Evolutionary conservation across 2,797 vertebrate genomes (phyloP).

Genomic region (Dendrocincla tyrannina): DNA sequence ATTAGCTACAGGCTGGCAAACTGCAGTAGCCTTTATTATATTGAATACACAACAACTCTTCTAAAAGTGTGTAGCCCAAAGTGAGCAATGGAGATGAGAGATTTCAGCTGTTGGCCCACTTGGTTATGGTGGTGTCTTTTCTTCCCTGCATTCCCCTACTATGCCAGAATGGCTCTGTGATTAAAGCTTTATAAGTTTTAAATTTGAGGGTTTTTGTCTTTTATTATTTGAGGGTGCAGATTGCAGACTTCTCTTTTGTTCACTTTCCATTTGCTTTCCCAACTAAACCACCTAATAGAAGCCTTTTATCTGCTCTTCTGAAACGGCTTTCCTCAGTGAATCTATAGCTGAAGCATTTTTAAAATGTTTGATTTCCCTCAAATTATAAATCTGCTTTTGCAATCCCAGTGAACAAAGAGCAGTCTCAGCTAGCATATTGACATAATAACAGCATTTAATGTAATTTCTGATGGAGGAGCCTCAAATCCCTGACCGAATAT

Average conservation of each 20-base stretch:
- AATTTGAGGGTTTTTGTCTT: neutral
- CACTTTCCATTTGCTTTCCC: neutral
- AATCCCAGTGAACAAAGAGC: neutral
- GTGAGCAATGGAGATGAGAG: neutral
- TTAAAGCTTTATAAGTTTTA: neutral
- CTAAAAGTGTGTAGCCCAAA: neutral
- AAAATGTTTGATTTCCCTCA: slow-evolving; percentile 20
- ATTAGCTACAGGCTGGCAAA: slow-evolving; percentile 35
- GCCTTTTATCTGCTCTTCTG: slow-evolving; percentile 21
- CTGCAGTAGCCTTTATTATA: slow-evolving; percentile 29
- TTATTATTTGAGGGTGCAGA: neutral
- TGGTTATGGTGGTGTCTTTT: neutral
- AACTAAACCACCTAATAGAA: neutral
- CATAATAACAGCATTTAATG: slow-evolving; percentile 28
- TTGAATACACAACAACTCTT: neutral
- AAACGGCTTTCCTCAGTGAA: neutral
- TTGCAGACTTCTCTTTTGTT: neutral
- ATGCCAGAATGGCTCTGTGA: neutral
- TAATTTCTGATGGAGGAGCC: slow-evolving; percentile 29
- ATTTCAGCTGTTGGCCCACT: neutral
- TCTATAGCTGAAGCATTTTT: neutral
- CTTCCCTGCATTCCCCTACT: neutral
- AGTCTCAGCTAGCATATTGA: neutral
- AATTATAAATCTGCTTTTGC: slow-evolving; percentile 18
- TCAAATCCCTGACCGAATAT: neutral